phyloP scores from a whole-genome alignment of 1,140 invertebrate genomes.

The Neodiprion pinetum region DNA sequence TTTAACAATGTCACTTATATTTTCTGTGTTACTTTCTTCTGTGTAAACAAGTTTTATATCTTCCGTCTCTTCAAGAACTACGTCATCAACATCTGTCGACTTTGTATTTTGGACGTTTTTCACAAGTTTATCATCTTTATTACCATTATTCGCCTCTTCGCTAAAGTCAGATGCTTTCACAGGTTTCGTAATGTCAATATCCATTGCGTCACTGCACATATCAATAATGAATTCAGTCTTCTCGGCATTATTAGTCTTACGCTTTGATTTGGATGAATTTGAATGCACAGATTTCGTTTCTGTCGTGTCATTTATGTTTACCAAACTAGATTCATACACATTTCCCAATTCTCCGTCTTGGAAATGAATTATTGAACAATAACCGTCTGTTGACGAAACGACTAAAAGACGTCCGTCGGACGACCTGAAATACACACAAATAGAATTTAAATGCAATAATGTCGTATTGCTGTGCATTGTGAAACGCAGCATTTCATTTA shows the following conservation, averaged over 20 bases:
- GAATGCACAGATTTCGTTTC: slow-evolving; percentile 33
- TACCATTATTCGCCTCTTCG: slow-evolving; percentile 34
- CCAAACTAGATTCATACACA: slow-evolving; percentile 57
- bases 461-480: not conserved
- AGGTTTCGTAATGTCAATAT: slow-evolving; percentile 46
- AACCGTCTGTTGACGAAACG: slow-evolving; percentile 94
- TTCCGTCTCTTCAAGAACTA: slow-evolving; percentile 53
- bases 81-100: slow-evolving; percentile 19
- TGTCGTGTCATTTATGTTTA: slow-evolving; percentile 24
- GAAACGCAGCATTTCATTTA: slow-evolving; percentile 16
- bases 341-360: slow-evolving; percentile 82
- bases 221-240: slow-evolving; percentile 32
- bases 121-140: slow-evolving; percentile 33
- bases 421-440: slow-evolving; percentile 67
- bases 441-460: slow-evolving; percentile 5
- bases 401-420: slow-evolving; percentile 81
- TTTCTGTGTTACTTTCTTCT: slow-evolving; percentile 51
- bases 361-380: slow-evolving; percentile 91
- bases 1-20: slow-evolving; percentile 35
- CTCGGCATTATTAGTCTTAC: slow-evolving; percentile 36
- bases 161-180: slow-evolving; percentile 43
- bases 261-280: slow-evolving; percentile 35
- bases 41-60: slow-evolving; percentile 74
- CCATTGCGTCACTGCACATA: slow-evolving; percentile 53
- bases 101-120: slow-evolving; percentile 39